Percentiles rank a stretch among this genome's conserved stretches.
phyloP scores from a whole-genome alignment of 2,888 invertebrate species.

The Meteorus colon region DNA sequence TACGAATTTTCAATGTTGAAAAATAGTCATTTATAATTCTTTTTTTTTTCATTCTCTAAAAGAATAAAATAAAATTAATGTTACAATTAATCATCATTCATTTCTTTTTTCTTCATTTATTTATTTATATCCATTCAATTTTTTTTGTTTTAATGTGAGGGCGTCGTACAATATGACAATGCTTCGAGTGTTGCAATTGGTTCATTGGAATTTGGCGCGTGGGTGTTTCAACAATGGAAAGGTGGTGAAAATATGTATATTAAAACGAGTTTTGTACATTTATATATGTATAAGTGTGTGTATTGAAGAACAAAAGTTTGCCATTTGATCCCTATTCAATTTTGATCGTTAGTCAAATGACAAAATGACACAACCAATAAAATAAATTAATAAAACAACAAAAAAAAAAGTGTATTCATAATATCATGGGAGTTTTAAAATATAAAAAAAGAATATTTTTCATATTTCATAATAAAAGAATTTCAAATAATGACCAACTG shows the following conservation, averaged over 20 bases:
- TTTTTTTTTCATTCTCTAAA: no score
- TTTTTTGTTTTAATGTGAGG: neutral
- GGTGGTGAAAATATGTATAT: constrained; percentile 42
- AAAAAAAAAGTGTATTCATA: neutral
- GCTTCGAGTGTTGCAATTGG: constrained; percentile 42
- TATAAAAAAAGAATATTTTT: no score
- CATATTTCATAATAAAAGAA: no score
- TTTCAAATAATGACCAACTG: no score
- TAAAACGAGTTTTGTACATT: neutral
- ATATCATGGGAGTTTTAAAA: neutral
- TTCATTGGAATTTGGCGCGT: constrained; percentile 49
- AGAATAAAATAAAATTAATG: no score
- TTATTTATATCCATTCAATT: neutral
- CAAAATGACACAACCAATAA: neutral
- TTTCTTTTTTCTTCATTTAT: neutral
- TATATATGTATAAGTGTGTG: neutral
- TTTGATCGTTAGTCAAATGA: constrained; percentile 8
- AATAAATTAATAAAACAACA: neutral
- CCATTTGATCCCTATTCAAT: constrained; percentile 6
- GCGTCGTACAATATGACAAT: constrained; percentile 9
- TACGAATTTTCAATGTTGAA: neutral
- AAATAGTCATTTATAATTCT: neutral
- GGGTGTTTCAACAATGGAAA: constrained; percentile 50
- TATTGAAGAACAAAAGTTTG: neutral
- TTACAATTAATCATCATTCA: no score